Evolutionary conservation across 2,888 invertebrate species (phyloP), one percentile per base, ranked within the genome.

Genomic region (Emmelina monodactyla): DNA sequence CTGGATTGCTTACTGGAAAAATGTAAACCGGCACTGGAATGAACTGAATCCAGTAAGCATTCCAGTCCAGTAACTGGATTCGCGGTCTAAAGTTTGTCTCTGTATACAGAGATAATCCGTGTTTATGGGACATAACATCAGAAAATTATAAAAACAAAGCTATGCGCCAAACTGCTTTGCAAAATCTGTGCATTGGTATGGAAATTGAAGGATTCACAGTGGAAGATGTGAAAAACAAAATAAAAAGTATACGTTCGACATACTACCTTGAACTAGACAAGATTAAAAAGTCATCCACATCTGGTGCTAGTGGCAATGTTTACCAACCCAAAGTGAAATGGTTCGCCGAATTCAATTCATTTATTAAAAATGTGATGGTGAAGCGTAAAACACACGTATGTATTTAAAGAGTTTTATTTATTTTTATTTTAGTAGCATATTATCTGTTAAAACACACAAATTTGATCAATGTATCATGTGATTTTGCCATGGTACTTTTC

Each of bases 241-340:
- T 34, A 42, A 43, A 44, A 46, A 40, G 38, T 31, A 43, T 46
- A 31, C 40, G 43, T 38, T 42, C 40, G n/a, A 43, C 42, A 37
- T 47, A 47, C 36, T 42, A 47, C 35, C 39, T 45, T 37, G 42
- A 43, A 38, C 39, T 43, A 37, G 43, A 45, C 34, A 45, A 44
- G 40, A 47, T 44, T 41, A 38, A 46, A 32, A 43, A 42, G 15
- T 43, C 40, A 33, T 37, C 43, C 33, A 41, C 37, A 42, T 44
- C 43, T 42, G 44, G 44, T 38, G 44, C 44, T 32, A 37, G 44
- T 37, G 44, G 43, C 19, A 38, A 43, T 37, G 39, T 43, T 37
- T 43, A 43, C 37, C 38, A 39, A 37, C 39, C 43, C 29, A 44
- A 44, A 36, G 33, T 40, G 37, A 42, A 44, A 39, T 42, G 40